phyloP scores from a whole-genome alignment of 2,113 vertebrate genomes.

The Periophthalmus modestus region DNA sequence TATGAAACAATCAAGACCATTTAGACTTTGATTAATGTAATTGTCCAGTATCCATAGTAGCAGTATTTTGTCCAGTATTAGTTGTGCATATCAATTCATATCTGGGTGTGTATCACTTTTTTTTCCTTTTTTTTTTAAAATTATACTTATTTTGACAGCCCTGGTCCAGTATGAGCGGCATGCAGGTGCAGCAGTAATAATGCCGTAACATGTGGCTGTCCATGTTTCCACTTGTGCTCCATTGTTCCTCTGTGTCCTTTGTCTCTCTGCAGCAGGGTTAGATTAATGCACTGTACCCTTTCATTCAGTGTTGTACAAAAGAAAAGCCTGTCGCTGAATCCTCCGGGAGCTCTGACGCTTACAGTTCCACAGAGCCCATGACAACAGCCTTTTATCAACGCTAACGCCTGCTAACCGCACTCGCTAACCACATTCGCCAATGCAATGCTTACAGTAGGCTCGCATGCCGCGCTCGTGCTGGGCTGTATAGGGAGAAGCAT shows the following conservation, averaged over 20 bases:
- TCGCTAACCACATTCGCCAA: conserved; percentile 55
- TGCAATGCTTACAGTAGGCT: conserved; percentile 47
- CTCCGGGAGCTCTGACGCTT: conserved; percentile 69
- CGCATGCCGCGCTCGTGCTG: conserved; percentile 12
- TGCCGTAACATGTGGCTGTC: conserved; percentile 32
- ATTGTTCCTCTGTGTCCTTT: conserved; percentile 62
- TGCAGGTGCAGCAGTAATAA: conserved; percentile 18
- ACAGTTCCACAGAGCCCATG: conserved; percentile 66
- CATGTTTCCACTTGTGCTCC: conserved; percentile 47
- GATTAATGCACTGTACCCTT: conserved; percentile 74
- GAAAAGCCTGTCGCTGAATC: conserved; percentile 68
- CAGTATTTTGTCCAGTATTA: no score
- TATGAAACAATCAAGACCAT: no score
- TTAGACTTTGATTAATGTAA: no score
- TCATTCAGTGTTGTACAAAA: conserved; percentile 72
- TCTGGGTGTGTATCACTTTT: no score
- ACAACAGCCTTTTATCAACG: conserved; percentile 78
- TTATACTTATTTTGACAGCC: no score
- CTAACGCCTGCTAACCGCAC: conserved; percentile 46
- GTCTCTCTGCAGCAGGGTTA: conserved; percentile 67
- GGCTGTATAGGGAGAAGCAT: background rate
- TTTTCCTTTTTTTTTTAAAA: no score
- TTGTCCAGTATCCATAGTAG: no score
- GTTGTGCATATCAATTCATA: no score
- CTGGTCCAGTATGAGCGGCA: background rate